Evolutionary conservation across 2,888 invertebrate genomes (phyloP), one percentile per base, ranked within the genome.

Genomic region (Apodemia hepburni): DNA sequence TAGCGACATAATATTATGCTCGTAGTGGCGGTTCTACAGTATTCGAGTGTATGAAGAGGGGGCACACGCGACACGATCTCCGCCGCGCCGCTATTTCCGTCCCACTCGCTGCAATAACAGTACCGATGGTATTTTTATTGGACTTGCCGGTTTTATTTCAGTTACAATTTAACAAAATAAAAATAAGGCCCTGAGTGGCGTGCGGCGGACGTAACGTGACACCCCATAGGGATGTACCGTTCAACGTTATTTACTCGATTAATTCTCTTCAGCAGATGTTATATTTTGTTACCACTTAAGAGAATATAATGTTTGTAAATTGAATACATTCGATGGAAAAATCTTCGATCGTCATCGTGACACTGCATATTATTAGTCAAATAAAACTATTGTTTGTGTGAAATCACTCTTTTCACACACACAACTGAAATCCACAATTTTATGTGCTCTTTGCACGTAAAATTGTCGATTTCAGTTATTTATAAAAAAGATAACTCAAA

Each of bases 131-230:
- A 90, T 89, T 91, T 89, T 90, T 91, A 91, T 90, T 89, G 81
- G 82, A 78, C 80, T 79, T 82, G 81, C 84, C 83, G 78, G 89
- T 85, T 88, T 84, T 88, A 88, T 90, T 90, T 89, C 88, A 87
- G 90, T 81, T 89, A 89, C 89, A 87, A 90, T 90, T 90, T 90
- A 87, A 90, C 89, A 88, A 89, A 89, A 89, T 87, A 87, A 86
- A 90, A 90, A 88, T 88, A 88, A 85, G 84, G 86, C 83, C 84
- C 76, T 57, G 70, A 70, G 74, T 70, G 73, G 66, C 67, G 68
- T 70, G 61, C 67, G 54, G 54, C 54, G 67, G 63, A 65, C 69
- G 79, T 78, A 80, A 80, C 75, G 72, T 75, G 79, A 78, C 75
- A 79, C 78, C 73, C 54, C 71, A 63, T 69, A 72, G 70, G 64